Evolutionary conservation across 1,140 invertebrate genomes (phyloP), one percentile per base, ranked within the genome.

Genomic region (Cydia amplana): DNA sequence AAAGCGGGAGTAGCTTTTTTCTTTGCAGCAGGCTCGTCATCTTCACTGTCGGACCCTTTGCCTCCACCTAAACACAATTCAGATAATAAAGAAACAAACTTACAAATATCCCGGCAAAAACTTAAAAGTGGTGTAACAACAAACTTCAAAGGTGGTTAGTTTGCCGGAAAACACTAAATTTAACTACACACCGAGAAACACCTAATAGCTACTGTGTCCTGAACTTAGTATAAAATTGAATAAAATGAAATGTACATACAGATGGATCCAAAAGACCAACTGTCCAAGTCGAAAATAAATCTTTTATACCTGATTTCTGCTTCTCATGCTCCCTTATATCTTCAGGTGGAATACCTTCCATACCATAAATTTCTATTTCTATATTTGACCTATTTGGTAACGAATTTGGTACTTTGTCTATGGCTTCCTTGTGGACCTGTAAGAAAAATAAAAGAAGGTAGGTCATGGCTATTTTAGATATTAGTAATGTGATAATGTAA

Each of bases 351-450:
- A 99, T 99, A 79, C 99, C 99, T 95, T 99, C 99, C 99, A 99
- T 99, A 82, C 99, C 99, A 95, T 99, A 99, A 86, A 99, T 99
- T 96, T 99, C 99, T 91, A 99, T 98, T 94, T 99, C 98, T 88
- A 99, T 99, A 94, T 99, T 99, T 85, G 98, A 98, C 91, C 99
- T 95, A 94, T 98, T 98, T 80, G 98, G 98, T 83, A 99, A 94
- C 75, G 99, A 98, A 95, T 99, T 99, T 79, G 99, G 99, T 88
- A 99, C 99, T 95, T 99, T 99, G 93, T 99, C 99, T 89, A 99
- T 98, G 74, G 98, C 98, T 94, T 99, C 99, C 94, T 99, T 99
- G 91, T 99, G 99, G 72, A 99, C 99, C 97, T 98, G 85, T 76
- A 94, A 91, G 25, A 79, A 74, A 72, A 60, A 60, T 60, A 60